These are phyloP conservation scores for Alexandromys fortis DNA, from an alignment of 2,113 vertebrate species.

Conservation along the genomic window DNA sequence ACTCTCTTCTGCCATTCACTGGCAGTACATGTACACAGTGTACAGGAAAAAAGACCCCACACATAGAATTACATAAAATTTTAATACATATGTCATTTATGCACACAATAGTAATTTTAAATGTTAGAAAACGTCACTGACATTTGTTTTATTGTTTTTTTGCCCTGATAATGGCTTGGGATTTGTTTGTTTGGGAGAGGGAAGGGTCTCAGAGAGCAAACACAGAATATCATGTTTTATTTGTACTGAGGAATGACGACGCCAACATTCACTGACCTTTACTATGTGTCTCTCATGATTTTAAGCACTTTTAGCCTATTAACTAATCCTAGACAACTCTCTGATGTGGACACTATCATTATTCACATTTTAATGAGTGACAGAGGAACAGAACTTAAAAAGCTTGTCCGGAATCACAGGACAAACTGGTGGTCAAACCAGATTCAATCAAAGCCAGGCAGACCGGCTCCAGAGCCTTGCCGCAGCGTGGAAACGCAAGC, in stretches of 20 bases:
- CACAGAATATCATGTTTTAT: neutral
- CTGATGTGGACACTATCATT: neutral
- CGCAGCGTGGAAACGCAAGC: neutral
- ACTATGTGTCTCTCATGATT: neutral
- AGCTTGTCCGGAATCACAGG: neutral
- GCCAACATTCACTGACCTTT: neutral
- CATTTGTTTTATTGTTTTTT: conserved; percentile 38
- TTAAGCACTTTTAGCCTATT: conserved; percentile 19
- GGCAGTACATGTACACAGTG: neutral
- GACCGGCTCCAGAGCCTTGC: neutral
- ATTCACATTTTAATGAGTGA: conserved; percentile 25
- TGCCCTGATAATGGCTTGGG: neutral
- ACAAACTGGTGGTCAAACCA: neutral
- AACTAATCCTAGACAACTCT: conserved; percentile 6
- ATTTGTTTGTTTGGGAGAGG: neutral
- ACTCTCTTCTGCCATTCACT: neutral
- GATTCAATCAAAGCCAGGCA: conserved; percentile 28
- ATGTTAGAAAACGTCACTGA: neutral
- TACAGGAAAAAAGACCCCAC: neutral
- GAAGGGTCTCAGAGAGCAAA: neutral
- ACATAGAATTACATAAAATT: neutral
- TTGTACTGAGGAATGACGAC: neutral
- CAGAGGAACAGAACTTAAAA: neutral
- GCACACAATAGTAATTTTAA: neutral
- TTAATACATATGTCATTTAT: neutral